phyloP scores from a whole-genome alignment of 2,113 vertebrate genomes.

The Xiphophorus hellerii region DNA sequence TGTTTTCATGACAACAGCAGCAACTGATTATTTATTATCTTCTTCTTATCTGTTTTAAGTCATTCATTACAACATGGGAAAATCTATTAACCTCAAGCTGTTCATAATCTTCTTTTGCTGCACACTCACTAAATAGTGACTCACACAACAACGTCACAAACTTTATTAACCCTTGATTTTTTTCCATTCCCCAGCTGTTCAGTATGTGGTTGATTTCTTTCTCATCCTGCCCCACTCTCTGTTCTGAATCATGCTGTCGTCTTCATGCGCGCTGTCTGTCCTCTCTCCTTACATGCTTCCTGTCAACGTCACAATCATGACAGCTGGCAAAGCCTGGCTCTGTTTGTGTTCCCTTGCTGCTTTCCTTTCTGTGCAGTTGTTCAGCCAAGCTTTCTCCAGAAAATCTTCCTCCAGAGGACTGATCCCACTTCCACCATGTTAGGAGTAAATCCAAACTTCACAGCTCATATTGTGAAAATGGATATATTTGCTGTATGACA shows the following conservation, averaged over 20 bases:
- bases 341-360: slow-evolving; percentile 11
- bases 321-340: slow-evolving; percentile 25
- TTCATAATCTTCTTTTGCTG: neutral
- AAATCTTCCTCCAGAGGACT: neutral
- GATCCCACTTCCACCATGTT: slow-evolving; percentile 1
- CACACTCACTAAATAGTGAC: slow-evolving; percentile 4
- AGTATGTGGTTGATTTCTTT: slow-evolving; percentile 3
- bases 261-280: slow-evolving; percentile 4
- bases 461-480: neutral
- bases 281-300: slow-evolving; percentile 22
- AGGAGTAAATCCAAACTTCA: neutral
- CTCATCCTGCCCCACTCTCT: neutral
- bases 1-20: too few species aligned
- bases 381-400: slow-evolving; percentile 17
- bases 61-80: neutral
- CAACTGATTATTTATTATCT: too few species aligned
- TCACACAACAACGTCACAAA: slow-evolving; percentile 15
- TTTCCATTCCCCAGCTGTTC: neutral
- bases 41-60: neutral
- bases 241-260: slow-evolving; percentile 21
- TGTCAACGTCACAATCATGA: slow-evolving; percentile 27
- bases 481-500: neutral
- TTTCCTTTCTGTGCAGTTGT: slow-evolving; percentile 11
- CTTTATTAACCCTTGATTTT: slow-evolving; percentile 22
- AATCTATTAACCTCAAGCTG: slow-evolving; percentile 34